Conservation (phyloP, 2,113 vertebrate species). For the Hippocampus mohnikei region DNA sequence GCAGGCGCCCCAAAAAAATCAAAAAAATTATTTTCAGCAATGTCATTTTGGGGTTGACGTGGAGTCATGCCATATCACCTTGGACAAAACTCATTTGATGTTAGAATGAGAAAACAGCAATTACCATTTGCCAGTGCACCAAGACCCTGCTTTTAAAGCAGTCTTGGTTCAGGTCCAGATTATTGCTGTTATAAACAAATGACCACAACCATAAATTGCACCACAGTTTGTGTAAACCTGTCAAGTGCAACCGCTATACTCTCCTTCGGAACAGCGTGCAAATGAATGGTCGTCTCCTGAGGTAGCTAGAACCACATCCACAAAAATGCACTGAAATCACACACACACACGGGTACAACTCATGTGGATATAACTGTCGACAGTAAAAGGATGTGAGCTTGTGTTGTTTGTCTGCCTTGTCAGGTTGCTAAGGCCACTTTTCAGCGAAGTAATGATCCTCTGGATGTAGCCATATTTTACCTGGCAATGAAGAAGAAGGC, state of each 20-base stretch:
- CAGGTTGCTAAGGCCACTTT: constrained; percentile 96
- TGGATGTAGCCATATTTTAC: constrained; percentile 96
- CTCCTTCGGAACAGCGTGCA: not conserved
- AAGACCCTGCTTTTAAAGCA: not conserved
- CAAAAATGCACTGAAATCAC: constrained; percentile 16
- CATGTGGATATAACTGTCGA: constrained; percentile 19
- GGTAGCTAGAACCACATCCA: constrained; percentile 10
- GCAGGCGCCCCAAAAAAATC: too few relatives aligned
- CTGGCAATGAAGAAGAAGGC: constrained; percentile 96
- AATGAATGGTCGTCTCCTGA: constrained; percentile 6
- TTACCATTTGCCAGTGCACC: not conserved
- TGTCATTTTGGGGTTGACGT: too few relatives aligned
- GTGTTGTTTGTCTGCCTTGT: constrained; percentile 25
- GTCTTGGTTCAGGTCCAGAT: too few relatives aligned
- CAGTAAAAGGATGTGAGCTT: constrained; percentile 6
- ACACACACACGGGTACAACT: constrained; percentile 21
- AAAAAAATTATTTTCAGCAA: too few relatives aligned
- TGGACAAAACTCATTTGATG: too few relatives aligned
- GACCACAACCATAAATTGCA: too few relatives aligned
- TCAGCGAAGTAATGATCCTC: constrained; percentile 88
- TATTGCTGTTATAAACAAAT: too few relatives aligned
- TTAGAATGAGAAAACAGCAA: not conserved
- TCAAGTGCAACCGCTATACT: not conserved
- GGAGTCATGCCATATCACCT: too few relatives aligned
- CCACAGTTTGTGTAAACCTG: not conserved